A percentile compares a stretch with the other conserved stretches of the same genome.
phyloP scores from a whole-genome alignment of 2,888 invertebrate species.

The Salticus scenicus region DNA sequence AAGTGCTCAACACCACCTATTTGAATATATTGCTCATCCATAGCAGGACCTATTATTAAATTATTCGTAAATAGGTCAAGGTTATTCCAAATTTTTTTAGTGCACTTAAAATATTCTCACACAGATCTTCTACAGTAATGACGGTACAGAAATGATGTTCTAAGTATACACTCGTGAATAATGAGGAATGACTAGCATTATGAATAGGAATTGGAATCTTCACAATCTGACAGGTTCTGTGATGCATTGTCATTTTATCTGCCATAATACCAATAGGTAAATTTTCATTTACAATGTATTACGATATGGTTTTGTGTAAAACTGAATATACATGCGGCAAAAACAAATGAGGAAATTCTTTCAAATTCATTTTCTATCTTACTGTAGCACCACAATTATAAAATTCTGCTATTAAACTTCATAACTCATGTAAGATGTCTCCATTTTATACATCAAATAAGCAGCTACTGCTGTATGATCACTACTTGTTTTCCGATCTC shows the following conservation, averaged over 20 bases:
- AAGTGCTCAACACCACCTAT: background rate
- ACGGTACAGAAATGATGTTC: background rate
- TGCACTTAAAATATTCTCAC: background rate
- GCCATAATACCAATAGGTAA: too few species aligned
- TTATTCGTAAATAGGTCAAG: background rate
- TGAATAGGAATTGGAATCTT: background rate
- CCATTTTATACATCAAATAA: too few species aligned
- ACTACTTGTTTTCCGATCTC: too few species aligned
- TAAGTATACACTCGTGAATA: background rate
- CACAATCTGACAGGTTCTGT: background rate
- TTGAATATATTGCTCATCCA: background rate
- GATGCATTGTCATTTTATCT: too few species aligned
- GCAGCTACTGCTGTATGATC: too few species aligned
- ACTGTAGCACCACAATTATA: background rate
- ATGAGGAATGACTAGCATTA: background rate
- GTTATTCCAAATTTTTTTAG: background rate
- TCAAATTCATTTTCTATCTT: constrained; percentile 6
- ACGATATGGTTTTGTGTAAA: background rate
- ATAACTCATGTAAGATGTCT: too few species aligned
- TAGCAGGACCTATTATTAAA: background rate
- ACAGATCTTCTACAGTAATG: background rate
- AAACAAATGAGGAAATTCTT: constrained; percentile 1
- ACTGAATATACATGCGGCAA: background rate
- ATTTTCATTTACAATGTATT: background rate
- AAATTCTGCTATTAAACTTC: too few species aligned